Evolutionary conservation across 2,888 invertebrate genomes (phyloP).

Genomic region (Proisotoma minuta): DNA sequence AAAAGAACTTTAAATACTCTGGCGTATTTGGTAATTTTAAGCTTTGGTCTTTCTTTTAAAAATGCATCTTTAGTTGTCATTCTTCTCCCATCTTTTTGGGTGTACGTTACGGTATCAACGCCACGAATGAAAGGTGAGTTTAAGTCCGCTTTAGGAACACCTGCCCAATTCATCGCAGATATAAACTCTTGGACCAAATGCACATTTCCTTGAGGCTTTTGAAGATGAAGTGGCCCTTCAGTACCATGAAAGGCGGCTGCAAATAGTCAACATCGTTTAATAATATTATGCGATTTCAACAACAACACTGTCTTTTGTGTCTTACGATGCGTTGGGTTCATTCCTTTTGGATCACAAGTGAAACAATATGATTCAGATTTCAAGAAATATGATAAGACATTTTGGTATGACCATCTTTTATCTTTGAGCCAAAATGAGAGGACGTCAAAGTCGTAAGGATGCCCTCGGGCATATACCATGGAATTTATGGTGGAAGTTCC

Average conservation of each 20-base stretch:
- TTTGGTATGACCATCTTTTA: conserved; percentile 51
- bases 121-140: conserved; percentile 51
- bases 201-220: conserved; percentile 53
- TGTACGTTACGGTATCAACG: conserved; percentile 42
- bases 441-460: conserved; percentile 59
- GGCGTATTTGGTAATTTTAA: conserved; percentile 18
- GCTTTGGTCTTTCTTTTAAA: conserved; percentile 11
- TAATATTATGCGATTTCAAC: not conserved
- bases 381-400: conserved; percentile 52
- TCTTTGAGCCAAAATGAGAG: conserved; percentile 58
- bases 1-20: conserved; percentile 24
- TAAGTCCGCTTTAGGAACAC: conserved; percentile 54
- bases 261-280: not conserved
- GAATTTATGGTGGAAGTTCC: conserved; percentile 71
- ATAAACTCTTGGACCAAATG: conserved; percentile 58
- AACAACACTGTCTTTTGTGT: not conserved
- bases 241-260: conserved; percentile 20
- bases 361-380: conserved; percentile 47
- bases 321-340: conserved; percentile 13
- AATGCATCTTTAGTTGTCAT: conserved; percentile 24
- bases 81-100: conserved; percentile 16
- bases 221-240: conserved; percentile 49
- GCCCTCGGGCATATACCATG: conserved; percentile 67
- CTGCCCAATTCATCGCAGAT: conserved; percentile 59
- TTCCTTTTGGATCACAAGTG: conserved; percentile 19